Evolutionary conservation across 2,888 invertebrate species (phyloP), one percentile per base, ranked within the genome.

Genomic region (Papilio protenor): DNA sequence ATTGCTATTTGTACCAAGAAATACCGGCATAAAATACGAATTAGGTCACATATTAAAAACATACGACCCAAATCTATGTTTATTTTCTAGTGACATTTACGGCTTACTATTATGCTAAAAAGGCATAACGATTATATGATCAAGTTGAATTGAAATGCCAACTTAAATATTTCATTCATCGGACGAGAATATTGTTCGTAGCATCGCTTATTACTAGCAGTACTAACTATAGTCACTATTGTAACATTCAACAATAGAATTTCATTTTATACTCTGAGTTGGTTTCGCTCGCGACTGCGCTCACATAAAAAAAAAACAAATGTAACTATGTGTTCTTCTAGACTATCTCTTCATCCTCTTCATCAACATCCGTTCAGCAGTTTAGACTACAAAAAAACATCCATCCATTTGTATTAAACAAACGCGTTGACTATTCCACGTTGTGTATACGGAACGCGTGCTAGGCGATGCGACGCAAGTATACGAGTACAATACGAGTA

Each of bases 171-270:
- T 70, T n/a, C 1, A 77, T 77, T 70, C 70, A 11, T 49, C 23
- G 49, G 52, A 72, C 52, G 16, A 45, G n/a, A 64, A 77, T 55
- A 66, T 66, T 73, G 52, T 73, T 49, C 45, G 47, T 47, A 61
- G 49, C 27, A 71, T 52, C 61, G 49, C 33, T 72, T 49, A 18
- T 61, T 27, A 59, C 57, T 49, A 18, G 8, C 40, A 8, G 33
- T 33, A 33, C 33, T 27, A 61, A 61, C 61, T 73, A 40, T 18
- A 73, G 52, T 33, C 33, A 11, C 47, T 5, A 76, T 76, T 76
- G 59, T 76, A 49, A 49, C 23, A n/a, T 72, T 45, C 18, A 66
- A 72, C 72, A 77, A 77, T 64, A 45, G 49, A 47, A 14, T 72
- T 73, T 77, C 66, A 69, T 45, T 69, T 45, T 33, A 45, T 21